Evolutionary conservation across 1,140 invertebrate species (phyloP).

Genomic region (Venustaconcha ellipsiformis): DNA sequence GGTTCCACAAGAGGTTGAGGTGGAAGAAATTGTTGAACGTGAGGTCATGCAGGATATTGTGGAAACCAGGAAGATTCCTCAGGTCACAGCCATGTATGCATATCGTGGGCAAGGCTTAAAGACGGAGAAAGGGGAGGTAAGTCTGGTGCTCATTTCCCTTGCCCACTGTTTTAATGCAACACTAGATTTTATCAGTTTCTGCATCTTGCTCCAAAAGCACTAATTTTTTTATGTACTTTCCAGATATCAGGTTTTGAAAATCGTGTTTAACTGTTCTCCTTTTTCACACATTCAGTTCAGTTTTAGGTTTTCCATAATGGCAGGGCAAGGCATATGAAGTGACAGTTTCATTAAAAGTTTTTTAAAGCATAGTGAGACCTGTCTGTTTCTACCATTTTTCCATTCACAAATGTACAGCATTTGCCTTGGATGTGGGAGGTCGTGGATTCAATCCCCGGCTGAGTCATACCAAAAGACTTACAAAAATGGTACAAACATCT

Average conservation of each 20-base stretch:
- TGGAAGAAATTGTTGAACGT: constrained; percentile 86
- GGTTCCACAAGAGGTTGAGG: constrained; percentile 84
- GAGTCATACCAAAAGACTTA: no score
- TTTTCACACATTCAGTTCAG: no score
- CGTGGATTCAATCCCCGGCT: no score
- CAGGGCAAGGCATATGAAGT: no score
- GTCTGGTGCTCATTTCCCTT: constrained; percentile 15
- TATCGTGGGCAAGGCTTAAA: constrained; percentile 90
- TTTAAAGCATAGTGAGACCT: no score
- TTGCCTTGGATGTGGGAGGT: no score
- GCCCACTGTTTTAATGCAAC: background rate
- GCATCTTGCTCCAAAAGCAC: background rate
- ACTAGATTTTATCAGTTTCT: background rate
- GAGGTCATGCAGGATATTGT: constrained; percentile 86
- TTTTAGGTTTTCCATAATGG: no score
- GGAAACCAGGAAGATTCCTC: constrained; percentile 88
- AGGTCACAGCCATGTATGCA: constrained; percentile 87
- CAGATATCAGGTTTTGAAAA: background rate
- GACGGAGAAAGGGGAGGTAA: constrained; percentile 90
- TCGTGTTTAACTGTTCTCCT: background rate
- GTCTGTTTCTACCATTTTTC: no score
- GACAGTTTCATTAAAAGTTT: no score
- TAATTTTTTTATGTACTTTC: background rate
- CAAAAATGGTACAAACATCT: no score
- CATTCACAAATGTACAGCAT: no score